Evolutionary conservation across 2,888 invertebrate genomes (phyloP).

Genomic region (Dexiosoma caninum): DNA sequence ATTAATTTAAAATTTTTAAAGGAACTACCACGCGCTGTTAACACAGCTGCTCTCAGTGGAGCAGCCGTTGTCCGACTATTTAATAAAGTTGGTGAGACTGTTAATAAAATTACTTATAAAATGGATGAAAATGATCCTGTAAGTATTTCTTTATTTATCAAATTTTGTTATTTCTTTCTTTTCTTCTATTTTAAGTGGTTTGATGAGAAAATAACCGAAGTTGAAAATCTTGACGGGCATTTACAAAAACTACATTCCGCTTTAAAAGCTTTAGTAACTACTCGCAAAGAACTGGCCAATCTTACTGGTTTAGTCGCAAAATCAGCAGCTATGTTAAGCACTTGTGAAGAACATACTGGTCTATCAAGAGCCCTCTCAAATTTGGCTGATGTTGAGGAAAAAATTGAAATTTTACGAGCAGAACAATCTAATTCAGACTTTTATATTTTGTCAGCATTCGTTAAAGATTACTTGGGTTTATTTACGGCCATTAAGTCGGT

Average conservation of each 20-base stretch:
- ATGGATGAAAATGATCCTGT: slow-evolving; percentile 99
- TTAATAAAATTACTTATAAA: slow-evolving; percentile 98
- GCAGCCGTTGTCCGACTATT: slow-evolving; percentile 96
- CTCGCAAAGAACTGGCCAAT: slow-evolving; percentile 89
- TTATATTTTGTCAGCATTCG: slow-evolving; percentile 93
- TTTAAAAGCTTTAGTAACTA: slow-evolving; percentile 90
- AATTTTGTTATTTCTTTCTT: neutral
- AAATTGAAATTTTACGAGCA: slow-evolving; percentile 91
- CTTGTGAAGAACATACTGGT: slow-evolving; percentile 94
- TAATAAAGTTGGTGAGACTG: slow-evolving; percentile 97
- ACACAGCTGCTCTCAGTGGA: slow-evolving; percentile 95
- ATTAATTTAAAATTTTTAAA: slow-evolving; percentile 21
- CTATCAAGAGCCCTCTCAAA: slow-evolving; percentile 93
- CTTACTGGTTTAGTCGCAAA: slow-evolving; percentile 91
- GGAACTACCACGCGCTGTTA: slow-evolving; percentile 96
- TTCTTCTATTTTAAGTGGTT: slow-evolving; percentile 88
- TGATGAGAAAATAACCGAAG: slow-evolving; percentile 94
- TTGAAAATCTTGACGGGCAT: slow-evolving; percentile 93
- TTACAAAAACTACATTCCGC: slow-evolving; percentile 91
- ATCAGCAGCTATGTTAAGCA: slow-evolving; percentile 92
- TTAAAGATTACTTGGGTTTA: slow-evolving; percentile 95
- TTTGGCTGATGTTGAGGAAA: slow-evolving; percentile 89
- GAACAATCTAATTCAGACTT: slow-evolving; percentile 98
- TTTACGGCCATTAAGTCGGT: slow-evolving; percentile 93
- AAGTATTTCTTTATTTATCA: slow-evolving; percentile 72